Evolutionary conservation across 2,113 vertebrate species (phyloP), one percentile per base, ranked within the genome.

Genomic region (Corynorhinus townsendii): DNA sequence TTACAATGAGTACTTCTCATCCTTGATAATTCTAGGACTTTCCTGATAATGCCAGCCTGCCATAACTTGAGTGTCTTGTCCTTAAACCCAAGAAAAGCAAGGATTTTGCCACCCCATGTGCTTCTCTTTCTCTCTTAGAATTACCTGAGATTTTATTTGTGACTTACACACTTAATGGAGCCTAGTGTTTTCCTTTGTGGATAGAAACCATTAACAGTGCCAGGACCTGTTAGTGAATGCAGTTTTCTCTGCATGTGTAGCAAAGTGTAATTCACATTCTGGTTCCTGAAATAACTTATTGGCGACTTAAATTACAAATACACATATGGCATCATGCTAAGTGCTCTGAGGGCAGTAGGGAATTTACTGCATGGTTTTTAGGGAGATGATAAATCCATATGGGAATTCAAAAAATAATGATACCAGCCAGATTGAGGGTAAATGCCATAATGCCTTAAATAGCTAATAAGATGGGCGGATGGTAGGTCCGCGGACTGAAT

Each of bases 61-160:
- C 6, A 22, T 73, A 89, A 40, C 5, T 5, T 80, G 8, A 56
- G 6, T 20, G 1, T 86, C 71, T 89, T 0, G 43, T 89, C 52
- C 47, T 95, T 77, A 77, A 47, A 38, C 79, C 40, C 64, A 72
- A 89, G 79, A 66, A 84, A 93, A 82, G 79, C 54, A 71, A 72
- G 62, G 1, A n/a, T 77, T 2, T 1, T 15, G 7, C 38, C 2
- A 5, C 45, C 26, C 1, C 10, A 11, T 5, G 1, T 4, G 7
- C 17, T 24, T 35, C n/a, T 8, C 33, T 24, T 5, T 12, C 2
- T 15, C 38, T 47, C 52, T 52, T 49, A 71, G 69, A 94, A 45
- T 85, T 77, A 95, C 30, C 62, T 56, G 52, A 84, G 66, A 45
- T 85, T 85, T 93, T 75, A 59, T 95, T 69, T 92, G 90, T 82